Evolutionary conservation across 1,140 invertebrate genomes (phyloP), one percentile per base, ranked within the genome.

Genomic region (Oryzaephilus surinamensis): DNA sequence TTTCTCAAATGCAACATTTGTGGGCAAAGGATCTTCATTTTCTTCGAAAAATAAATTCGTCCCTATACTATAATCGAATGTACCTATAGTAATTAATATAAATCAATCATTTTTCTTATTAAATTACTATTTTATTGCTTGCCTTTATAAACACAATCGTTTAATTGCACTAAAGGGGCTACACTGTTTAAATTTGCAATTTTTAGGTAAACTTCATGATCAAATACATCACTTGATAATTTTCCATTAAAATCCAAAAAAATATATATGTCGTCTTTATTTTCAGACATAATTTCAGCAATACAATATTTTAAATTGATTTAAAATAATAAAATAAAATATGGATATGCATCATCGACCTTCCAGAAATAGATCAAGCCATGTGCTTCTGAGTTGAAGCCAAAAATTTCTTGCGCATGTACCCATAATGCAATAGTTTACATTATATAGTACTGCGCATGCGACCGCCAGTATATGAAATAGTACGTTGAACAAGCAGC

Each of bases 1-100:
- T 24, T 48, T 36, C 12, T 41, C 19, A 30, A 51, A 52, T 8
- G 43, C 33, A 8, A 27, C 7, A 13, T 10, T 41, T 10, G 7
- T 37, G 2, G 43, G 27, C n/a, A 10, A 19, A 5, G 14, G 24
- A 28, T 38, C 18, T 14, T 38, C 36, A 11, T 30, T 27, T 18
- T 41, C 34, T 26, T 49, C 33, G 12, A 55, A 53, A 45, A 49
- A 53, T 21, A 55, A 26, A 38, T 55, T 55, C 12, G 53, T 53
- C 6, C 53, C 53, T 7, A 53, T 30, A 13, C 43, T 31, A 20
- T 48, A 23, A 6, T 49, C 41, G 35, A 46, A 52, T 16, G 32
- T 32, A 15, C 52, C 52, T 55, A 32, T 14, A 51, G n/a, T n/a
- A n/a, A n/a, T n/a, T n/a, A n/a, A n/a, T n/a, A n/a, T n/a, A n/a